phyloP scores from a whole-genome alignment of 2,888 invertebrate genomes.

The Apotomis betuletana region DNA sequence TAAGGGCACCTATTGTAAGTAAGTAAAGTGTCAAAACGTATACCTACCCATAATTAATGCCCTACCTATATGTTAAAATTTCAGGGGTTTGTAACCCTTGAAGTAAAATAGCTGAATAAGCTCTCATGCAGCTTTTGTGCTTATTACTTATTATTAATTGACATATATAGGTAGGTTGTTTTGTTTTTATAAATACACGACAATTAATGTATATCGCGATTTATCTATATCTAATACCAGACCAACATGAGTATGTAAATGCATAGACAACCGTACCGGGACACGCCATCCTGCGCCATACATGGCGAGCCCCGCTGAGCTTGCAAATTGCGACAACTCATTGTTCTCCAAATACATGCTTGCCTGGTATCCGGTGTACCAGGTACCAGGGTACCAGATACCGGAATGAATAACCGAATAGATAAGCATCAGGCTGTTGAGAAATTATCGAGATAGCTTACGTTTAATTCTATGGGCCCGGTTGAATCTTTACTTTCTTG shows the following conservation, averaged over 20 bases:
- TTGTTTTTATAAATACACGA: neutral
- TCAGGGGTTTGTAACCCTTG: too few relatives aligned
- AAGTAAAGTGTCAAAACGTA: too few relatives aligned
- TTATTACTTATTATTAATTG: too few relatives aligned
- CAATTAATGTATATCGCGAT: neutral
- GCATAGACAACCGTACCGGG: conserved; percentile 29
- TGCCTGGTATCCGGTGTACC: conserved; percentile 47
- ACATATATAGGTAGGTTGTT: too few relatives aligned
- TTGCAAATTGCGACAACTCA: conserved; percentile 81
- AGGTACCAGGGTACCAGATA: conserved; percentile 45
- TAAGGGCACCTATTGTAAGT: too few relatives aligned
- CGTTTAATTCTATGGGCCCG: conserved; percentile 15
- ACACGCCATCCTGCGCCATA: conserved; percentile 52
- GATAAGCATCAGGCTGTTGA: conserved; percentile 44
- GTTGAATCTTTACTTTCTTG: neutral
- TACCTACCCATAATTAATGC: too few relatives aligned
- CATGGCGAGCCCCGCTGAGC: conserved; percentile 68
- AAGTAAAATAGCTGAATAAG: too few relatives aligned
- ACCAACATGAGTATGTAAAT: conserved; percentile 41
- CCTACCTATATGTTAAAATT: too few relatives aligned
- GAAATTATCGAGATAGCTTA: conserved; percentile 38
- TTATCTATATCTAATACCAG: conserved; percentile 40
- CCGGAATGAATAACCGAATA: conserved; percentile 45
- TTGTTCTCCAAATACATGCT: conserved; percentile 67
- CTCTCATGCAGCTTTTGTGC: too few relatives aligned